These are phyloP conservation scores for Gymnogyps californianus DNA, from an alignment of 2,113 vertebrate species.

Conservation along the genomic window DNA sequence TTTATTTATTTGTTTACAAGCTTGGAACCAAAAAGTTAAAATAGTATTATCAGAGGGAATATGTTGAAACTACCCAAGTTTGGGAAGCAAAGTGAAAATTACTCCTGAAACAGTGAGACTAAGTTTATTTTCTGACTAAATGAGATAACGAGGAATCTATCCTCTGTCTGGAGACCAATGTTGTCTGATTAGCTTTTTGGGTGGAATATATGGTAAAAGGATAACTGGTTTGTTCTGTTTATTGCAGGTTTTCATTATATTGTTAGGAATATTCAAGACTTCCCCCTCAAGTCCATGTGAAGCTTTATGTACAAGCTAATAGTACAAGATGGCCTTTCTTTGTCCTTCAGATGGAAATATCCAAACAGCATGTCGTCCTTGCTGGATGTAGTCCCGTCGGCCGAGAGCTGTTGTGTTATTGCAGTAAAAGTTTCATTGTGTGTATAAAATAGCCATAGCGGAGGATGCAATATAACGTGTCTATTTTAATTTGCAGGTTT, in stretches of 20 bases:
- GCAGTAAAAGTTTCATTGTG: background rate
- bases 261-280: background rate
- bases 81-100: background rate
- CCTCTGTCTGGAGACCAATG: background rate
- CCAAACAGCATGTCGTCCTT: background rate
- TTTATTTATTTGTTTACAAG: background rate
- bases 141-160: background rate
- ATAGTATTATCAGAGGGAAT: background rate
- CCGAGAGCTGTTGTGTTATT: background rate
- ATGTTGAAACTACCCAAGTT: background rate
- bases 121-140: background rate
- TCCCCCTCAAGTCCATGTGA: background rate
- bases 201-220: background rate
- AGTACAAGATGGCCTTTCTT: background rate
- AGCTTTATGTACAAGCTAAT: background rate
- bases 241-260: background rate
- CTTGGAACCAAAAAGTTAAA: background rate
- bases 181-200: background rate
- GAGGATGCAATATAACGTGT: background rate
- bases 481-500: constrained; percentile 49
- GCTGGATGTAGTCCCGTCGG: background rate
- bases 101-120: background rate
- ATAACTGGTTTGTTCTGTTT: background rate
- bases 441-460: background rate
- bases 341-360: background rate